Base-by-base conservation (phyloP, 1,140 invertebrate species). In the Papilio polytes region DNA sequence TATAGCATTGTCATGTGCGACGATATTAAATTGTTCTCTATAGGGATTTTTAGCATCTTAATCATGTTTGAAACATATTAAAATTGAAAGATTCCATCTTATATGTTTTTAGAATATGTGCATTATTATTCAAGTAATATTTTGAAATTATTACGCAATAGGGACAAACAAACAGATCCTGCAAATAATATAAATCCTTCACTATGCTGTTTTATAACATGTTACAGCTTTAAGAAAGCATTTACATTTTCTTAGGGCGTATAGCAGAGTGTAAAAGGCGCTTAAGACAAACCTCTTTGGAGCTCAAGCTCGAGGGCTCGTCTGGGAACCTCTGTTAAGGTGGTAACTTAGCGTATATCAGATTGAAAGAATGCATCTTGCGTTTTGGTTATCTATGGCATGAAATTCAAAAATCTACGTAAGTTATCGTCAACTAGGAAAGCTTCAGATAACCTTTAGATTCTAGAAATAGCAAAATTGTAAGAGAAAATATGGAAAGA, bases 21-120 rank as follows among this genome's bases (percentile, higher is more conserved):
- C 36, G 18, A 73, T 20, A 56, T 78, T 56, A 59, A 56, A 78
- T 78, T 78, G 51, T 46, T 36, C 26, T 36, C 26, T 36, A 13
- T 31, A 15, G 53, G 6, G n/a, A 56, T 56, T 8, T 51, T 51
- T 51, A 36, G 3, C 48, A 18, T n/a, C n/a, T 56, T n/a, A 56
- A 56, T 20, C 6, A 63, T 10, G 10, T 26, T 26, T 26, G 2
- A 36, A 15, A 36, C 13, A 7, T 15, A 31, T 70, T 70, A 15
- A 15, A 13, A 31, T 26, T 0, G 15, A 31, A 36, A 18, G 13
- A 41, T 41, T 6, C 6, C 3, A 36, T n/a, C n/a, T 36, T 36
- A 36, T 6, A 36, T 36, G 36, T 48, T 48, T 48, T 48, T 48
- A 48, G 1, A 48, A 48, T n/a, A n/a, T n/a, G 46, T 10, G 1